These are phyloP conservation scores for Calosoma granatense DNA, from an alignment of 1,140 invertebrate species.

Conservation along the genomic window DNA sequence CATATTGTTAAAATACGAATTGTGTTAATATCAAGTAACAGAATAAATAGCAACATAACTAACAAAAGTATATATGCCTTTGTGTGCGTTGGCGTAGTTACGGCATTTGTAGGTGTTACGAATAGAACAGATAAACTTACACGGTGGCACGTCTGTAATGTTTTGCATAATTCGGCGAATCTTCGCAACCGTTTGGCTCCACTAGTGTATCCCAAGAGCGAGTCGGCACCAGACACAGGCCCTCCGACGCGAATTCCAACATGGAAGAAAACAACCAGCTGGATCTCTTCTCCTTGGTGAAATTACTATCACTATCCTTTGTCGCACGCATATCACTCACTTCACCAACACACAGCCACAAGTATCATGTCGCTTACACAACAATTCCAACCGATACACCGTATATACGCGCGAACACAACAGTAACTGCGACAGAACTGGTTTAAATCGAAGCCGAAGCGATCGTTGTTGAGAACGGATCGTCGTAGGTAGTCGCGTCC, in stretches of 20 bases:
- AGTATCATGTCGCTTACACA: not conserved
- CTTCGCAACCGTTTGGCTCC: not conserved
- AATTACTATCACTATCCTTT: not conserved
- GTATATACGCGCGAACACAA: not conserved
- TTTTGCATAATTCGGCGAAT: not conserved
- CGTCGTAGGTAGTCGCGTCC: not conserved
- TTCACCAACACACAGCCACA: not conserved
- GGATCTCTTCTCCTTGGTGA: not conserved
- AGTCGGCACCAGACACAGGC: not conserved
- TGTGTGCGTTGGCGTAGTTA: too few relatives aligned
- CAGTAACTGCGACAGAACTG: not conserved
- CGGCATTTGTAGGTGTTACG: too few relatives aligned
- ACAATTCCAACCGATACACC: not conserved
- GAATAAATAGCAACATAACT: too few relatives aligned
- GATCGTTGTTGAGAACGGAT: not conserved
- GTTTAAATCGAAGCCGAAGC: not conserved
- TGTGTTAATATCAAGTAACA: too few relatives aligned
- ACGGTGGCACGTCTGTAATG: not conserved
- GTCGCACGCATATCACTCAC: not conserved
- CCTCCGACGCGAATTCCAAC: constrained; percentile 3
- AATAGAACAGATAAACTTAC: too few relatives aligned
- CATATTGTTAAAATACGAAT: too few relatives aligned
- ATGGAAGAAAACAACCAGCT: constrained; percentile 1
- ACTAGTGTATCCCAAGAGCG: not conserved
- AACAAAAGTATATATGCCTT: too few relatives aligned